Evolutionary conservation across 1,140 invertebrate genomes (phyloP), one percentile per base, ranked within the genome.

Genomic region (Drosophila varians): DNA sequence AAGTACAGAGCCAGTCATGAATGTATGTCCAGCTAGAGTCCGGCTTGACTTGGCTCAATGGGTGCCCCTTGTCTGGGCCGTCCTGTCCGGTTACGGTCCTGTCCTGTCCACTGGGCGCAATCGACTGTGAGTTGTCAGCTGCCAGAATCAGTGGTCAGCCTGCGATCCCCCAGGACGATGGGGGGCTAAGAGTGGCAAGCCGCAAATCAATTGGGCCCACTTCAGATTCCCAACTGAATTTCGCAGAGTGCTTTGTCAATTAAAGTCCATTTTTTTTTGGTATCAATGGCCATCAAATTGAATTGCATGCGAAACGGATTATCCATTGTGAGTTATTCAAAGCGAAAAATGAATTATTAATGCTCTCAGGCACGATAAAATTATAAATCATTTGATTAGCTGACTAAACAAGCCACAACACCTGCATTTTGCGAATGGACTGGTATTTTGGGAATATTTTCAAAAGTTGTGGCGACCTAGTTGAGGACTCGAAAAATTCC

Each of bases 61-160:
- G 38, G 26, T 38, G 38, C 8, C 16, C 38, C 38, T 19, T 12
- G 4, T 7, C 38, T 42, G 28, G 28, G 8, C 25, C 28, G 28
- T 31, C 28, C 38, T 42, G 61, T 66, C 38, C 28, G 16, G 69
- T 74, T 36, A 55, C 54, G 46, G 61, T 66, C 38, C 28, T n/a
- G 69, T 74, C 28, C 51, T 54, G 46, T 58, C 51, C 47, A 52
- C 51, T 71, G 64, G 57, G 60, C 62, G 64, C 72, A 82, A 82
- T 82, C 68, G 76, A 65, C 72, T 80, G 77, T 52, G 45, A 80
- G 72, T 65, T 80, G 77, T 80, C 53, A 62, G 52, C 56, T 57
- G 60, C 51, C 70, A 51, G 26, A 38, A 38, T 14, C 47, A 47
- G 34, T 58, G 45, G 31, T 18, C 4, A 49, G 14, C 18, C 36